These are phyloP conservation scores for Apodemia duryi DNA, from an alignment of 2,888 invertebrate genomes.

Conservation along the genomic window DNA sequence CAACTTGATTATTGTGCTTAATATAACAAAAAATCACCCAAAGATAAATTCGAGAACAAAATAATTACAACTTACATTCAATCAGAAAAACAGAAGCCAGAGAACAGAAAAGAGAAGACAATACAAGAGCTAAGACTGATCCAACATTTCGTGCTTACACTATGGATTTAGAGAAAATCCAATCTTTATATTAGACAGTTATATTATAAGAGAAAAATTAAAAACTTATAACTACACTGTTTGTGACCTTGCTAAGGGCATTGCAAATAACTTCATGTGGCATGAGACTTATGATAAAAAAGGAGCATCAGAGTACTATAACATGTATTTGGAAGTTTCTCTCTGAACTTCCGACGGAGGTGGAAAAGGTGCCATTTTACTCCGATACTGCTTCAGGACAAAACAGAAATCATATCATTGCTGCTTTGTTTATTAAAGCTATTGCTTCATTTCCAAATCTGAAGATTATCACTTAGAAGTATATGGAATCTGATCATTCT, in stretches of 20 bases:
- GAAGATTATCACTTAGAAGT: neutral
- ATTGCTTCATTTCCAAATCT: neutral
- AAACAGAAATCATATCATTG: slow-evolving; percentile 21
- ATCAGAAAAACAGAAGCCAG: slow-evolving; percentile 12
- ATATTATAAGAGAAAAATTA: too few relatives aligned
- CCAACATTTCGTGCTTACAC: too few relatives aligned
- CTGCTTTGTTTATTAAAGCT: slow-evolving; percentile 7
- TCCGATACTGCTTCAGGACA: slow-evolving; percentile 21
- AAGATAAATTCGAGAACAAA: neutral
- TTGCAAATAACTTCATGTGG: too few relatives aligned
- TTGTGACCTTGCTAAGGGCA: too few relatives aligned
- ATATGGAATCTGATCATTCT: too few relatives aligned
- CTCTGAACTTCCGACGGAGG: slow-evolving; percentile 5
- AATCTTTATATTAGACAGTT: too few relatives aligned
- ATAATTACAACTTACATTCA: slow-evolving; percentile 4
- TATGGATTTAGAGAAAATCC: too few relatives aligned
- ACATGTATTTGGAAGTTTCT: slow-evolving; percentile 13
- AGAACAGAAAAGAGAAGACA: neutral
- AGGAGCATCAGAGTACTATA: slow-evolving; percentile 7
- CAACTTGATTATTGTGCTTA: slow-evolving; percentile 9
- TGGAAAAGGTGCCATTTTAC: slow-evolving; percentile 26
- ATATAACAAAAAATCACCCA: slow-evolving; percentile 3
- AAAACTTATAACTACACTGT: too few relatives aligned
- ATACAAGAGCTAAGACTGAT: too few relatives aligned
- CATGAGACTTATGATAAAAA: neutral